Base-by-base conservation (phyloP, 2,797 vertebrate species). In the Craterocephalus amniculus region DNA sequence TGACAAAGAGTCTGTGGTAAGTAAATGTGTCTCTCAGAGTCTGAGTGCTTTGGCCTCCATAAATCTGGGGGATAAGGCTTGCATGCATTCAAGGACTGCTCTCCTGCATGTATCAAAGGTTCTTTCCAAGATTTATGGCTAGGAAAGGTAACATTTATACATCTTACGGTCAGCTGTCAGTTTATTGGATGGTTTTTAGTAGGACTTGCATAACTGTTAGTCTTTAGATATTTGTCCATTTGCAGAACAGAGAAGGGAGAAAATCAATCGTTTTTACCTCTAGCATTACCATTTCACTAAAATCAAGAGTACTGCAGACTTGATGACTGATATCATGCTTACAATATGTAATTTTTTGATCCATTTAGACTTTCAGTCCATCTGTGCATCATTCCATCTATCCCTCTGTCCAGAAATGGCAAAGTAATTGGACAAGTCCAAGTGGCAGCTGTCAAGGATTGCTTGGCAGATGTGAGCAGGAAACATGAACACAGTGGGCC, bases 391-490 rank as follows among this genome's bases (percentile, higher is more conserved):
- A 72, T 68, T 74, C 78, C 54, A 75, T 85, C 70, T 48, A 67
- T 63, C 49, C 63, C 45, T 60, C 36, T 78, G 62, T 59, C 64
- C 76, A 60, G 73, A 66, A 74, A 85, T 75, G 81, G 81, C 70
- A 62, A 84, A 79, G 83, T 87, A 88, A 90, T 91, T 91, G 81
- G 78, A 86, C 54, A 83, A 72, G 88, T 89, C 87, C 83, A 69
- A 92, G 83, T 88, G 87, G 90, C 90, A 92, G 91, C 87, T 91
- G 88, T 88, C 82, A 81, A 79, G 83, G 35, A 80, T 83, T 72
- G 68, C 78, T 88, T 91, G 89, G 89, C 91, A 92, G 90, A 93
- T 91, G 89, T 88, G 86, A 86, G 81, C 86, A 87, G 90, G 87
- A 90, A 92, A 87, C 79, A 69, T 51, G 57, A 74, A 78, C 83